These are phyloP conservation scores for Sebastes hubbsi DNA, from an alignment of 2,797 vertebrate genomes.

Conservation along the genomic window DNA sequence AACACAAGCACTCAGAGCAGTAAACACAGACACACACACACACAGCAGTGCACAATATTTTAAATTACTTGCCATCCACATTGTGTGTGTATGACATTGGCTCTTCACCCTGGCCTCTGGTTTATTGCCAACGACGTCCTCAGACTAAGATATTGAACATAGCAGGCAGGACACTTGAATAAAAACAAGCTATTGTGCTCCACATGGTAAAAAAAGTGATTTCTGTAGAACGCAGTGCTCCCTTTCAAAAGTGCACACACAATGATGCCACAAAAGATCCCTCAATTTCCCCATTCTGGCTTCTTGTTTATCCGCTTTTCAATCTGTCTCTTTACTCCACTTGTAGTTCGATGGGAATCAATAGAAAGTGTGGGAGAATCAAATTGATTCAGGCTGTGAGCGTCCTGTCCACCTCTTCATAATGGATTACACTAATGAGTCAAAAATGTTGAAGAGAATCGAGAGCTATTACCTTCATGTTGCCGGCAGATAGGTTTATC, in stretches of 20 bases:
- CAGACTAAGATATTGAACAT: conserved; percentile 3
- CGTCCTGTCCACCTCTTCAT: conserved; percentile 60
- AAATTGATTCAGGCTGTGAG: conserved; percentile 57
- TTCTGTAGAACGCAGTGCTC: conserved; percentile 18
- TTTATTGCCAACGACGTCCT: conserved; percentile 14
- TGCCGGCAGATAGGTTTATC: conserved; percentile 4
- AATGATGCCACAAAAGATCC: conserved; percentile 25
- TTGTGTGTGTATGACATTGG: conserved; percentile 22
- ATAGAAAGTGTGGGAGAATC: conserved; percentile 68
- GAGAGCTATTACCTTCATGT: conserved; percentile 30
- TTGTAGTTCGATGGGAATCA: conserved; percentile 52
- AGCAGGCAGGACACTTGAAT: conserved; percentile 4
- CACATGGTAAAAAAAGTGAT: conserved; percentile 19
- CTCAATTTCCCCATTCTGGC: conserved; percentile 22
- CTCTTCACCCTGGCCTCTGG: conserved; percentile 24
- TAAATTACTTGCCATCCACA: neutral
- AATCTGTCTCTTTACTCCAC: conserved; percentile 43
- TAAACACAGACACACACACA: neutral
- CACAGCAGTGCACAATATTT: too few species aligned
- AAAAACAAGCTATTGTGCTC: conserved; percentile 13
- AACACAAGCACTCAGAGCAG: conserved; percentile 10
- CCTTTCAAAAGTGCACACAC: conserved; percentile 19
- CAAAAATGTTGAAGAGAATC: conserved; percentile 36
- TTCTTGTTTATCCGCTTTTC: conserved; percentile 57
- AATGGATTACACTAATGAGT: conserved; percentile 72